Conservation (phyloP, 2,888 invertebrate species). For the Coecobrya sp. region DNA sequence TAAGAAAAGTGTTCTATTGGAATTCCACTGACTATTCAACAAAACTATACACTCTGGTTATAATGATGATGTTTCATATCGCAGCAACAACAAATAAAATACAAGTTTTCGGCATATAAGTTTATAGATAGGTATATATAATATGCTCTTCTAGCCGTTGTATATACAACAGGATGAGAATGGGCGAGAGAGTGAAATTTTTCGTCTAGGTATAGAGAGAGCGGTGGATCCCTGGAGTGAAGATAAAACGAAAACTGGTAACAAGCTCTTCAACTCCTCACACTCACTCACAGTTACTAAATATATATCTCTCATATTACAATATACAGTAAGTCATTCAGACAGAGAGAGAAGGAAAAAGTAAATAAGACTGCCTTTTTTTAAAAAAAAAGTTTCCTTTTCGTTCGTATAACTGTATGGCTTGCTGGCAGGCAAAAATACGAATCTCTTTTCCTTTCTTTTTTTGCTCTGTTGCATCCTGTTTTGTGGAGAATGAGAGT, state of each 20-base stretch:
- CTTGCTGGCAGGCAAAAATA: constrained; percentile 3
- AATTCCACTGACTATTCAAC: constrained; percentile 22
- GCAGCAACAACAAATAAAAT: neutral
- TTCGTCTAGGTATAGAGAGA: neutral
- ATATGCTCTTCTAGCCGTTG: neutral
- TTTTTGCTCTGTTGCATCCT: constrained; percentile 56
- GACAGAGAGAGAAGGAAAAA: constrained; percentile 36
- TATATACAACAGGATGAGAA: no score
- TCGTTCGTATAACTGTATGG: neutral
- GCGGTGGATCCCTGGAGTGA: constrained; percentile 71
- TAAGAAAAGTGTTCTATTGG: neutral
- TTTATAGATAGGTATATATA: neutral
- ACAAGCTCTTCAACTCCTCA: constrained; percentile 36
- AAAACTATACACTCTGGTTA: neutral
- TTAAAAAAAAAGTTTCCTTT: constrained; percentile 37
- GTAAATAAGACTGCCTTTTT: constrained; percentile 63
- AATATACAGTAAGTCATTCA: neutral
- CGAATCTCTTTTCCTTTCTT: neutral
- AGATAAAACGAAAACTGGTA: constrained; percentile 73
- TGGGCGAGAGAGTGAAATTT: neutral
- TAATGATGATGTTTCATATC: constrained; percentile 49
- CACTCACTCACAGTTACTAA: neutral
- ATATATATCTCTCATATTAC: constrained; percentile 8
- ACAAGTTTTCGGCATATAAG: neutral
- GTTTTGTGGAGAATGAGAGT: neutral